Base-by-base conservation (phyloP, 2,888 invertebrate genomes). In the Corbicula japonica region DNA sequence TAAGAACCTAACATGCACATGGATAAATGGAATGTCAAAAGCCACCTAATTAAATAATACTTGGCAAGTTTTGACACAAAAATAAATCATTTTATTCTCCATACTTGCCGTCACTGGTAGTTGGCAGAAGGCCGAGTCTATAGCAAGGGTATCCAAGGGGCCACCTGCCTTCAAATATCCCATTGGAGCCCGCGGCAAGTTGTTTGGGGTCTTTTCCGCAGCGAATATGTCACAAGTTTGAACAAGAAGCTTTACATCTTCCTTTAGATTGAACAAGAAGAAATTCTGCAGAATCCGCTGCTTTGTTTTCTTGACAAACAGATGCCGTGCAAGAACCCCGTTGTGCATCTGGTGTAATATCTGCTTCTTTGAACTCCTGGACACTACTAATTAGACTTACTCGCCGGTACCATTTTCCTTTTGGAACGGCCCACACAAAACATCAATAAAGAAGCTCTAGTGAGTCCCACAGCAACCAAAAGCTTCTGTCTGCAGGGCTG, bases 201-300 rank as follows among this genome's bases (percentile, higher is more conserved):
- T 50, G 50, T 50, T 50, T 26, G 50, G 50, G 23, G 21, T 50
- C 50, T 50, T 50, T 21, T 50, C 50, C 21, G 50, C 15, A 26
- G 21, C 50, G 26, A 21, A 18, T 15, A 26, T 50, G 26, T 50
- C 50, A n/a, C 50, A 50, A 15, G 10, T 21, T 50, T 50, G 50
- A 18, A 50, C 26, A 18, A 5, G 26, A 21, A 50, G 50, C 26
- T 26, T 50, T 21, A 50, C 50, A n/a, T 50, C 50, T 50, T 50
- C 50, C 50, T 50, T 50, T 26, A 50, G 21, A 26, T 26, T 8
- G 50, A 50, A 50, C 50, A 21, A 50, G 50, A 26, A 50, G 26
- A 26, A 50, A 8, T 26, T 12, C 18, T 18, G 50, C 12, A 26
- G 10, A 21, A 50, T 10, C 8, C 26, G 21, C 23, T 21, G 23